phyloP scores from a whole-genome alignment of 1,140 invertebrate genomes.

The Eciton burchellii region DNA sequence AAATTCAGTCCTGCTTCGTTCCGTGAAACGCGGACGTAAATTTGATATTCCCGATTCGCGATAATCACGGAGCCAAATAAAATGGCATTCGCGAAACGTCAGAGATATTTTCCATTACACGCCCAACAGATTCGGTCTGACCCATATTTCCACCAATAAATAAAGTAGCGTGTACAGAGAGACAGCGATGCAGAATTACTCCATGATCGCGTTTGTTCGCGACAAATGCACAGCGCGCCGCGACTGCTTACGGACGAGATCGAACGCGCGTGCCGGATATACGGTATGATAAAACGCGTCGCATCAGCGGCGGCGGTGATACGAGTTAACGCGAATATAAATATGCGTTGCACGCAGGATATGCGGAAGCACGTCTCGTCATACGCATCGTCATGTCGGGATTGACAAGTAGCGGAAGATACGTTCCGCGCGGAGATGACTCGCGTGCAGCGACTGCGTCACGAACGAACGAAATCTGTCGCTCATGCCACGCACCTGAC shows the following conservation, averaged over 20 bases:
- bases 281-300: neutral
- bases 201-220: constrained; percentile 27
- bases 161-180: neutral
- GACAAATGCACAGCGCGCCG: neutral
- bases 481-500: neutral
- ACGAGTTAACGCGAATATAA: constrained; percentile 52
- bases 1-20: too few relatives aligned
- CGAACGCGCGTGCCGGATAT: neutral
- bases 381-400: constrained; percentile 45
- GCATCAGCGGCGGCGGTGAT: neutral
- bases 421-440: constrained; percentile 35
- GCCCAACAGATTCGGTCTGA: neutral
- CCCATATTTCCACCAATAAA: neutral
- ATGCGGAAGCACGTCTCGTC: constrained; percentile 47
- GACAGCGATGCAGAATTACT: neutral
- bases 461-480: constrained; percentile 19
- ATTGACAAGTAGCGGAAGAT: constrained; percentile 54
- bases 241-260: constrained; percentile 23
- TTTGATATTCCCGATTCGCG: too few relatives aligned
- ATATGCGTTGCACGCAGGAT: constrained; percentile 32
- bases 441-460: constrained; percentile 27
- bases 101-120: too few relatives aligned
- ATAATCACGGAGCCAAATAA: too few relatives aligned
- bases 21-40: too few relatives aligned
- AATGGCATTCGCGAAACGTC: too few relatives aligned